phyloP scores from a whole-genome alignment of 2,888 invertebrate species.

The Amaurobius ferox region DNA sequence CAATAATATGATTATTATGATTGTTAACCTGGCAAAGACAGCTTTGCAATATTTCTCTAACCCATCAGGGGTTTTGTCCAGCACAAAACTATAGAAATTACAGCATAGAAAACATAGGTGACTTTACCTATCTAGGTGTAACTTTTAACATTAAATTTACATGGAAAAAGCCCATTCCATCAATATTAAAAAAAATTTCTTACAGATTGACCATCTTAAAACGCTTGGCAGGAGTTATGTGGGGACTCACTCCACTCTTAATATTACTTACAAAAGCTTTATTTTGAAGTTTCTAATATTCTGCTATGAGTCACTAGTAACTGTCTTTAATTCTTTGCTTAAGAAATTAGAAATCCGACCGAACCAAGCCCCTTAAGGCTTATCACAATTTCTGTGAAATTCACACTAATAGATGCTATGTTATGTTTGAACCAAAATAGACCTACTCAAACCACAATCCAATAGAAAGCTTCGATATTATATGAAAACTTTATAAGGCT shows the following conservation, averaged over 20 bases:
- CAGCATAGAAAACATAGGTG: neutral
- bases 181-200: too few relatives aligned
- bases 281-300: too few relatives aligned
- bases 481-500: neutral
- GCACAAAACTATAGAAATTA: neutral
- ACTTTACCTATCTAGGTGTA: neutral
- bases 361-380: neutral
- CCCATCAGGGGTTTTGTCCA: neutral
- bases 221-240: too few relatives aligned
- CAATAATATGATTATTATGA: slow-evolving; percentile 1
- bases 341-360: neutral
- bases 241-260: too few relatives aligned
- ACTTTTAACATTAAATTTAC: neutral
- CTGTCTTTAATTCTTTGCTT: neutral
- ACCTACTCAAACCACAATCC: neutral
- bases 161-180: neutral
- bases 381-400: neutral
- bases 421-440: neutral
- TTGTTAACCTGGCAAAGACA: too few relatives aligned
- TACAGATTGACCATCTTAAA: too few relatives aligned
- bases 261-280: neutral
- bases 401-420: too few relatives aligned
- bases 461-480: neutral
- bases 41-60: neutral
- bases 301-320: neutral